These are phyloP conservation scores for Ganaspis sp. DNA, from an alignment of 1,140 invertebrate genomes.

Conservation along the genomic window DNA sequence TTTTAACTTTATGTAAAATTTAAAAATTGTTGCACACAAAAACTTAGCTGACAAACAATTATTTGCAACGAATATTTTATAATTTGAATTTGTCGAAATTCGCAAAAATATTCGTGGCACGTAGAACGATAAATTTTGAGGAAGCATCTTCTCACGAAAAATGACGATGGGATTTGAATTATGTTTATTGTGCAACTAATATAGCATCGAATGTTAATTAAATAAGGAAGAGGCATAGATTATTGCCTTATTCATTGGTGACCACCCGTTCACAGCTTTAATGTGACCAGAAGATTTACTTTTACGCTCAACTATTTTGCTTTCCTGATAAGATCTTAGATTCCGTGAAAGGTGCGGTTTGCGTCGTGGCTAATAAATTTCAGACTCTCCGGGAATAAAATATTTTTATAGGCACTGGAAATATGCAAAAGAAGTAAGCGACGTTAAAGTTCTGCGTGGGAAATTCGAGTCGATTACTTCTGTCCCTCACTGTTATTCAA, in stretches of 20 bases:
- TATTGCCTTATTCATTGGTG: constrained; percentile 22
- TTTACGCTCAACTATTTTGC: constrained; percentile 29
- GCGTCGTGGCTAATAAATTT: constrained; percentile 25
- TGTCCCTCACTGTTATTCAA: background rate
- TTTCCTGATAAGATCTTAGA: constrained; percentile 31
- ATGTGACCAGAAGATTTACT: constrained; percentile 26
- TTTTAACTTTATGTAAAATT: no score
- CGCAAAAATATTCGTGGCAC: no score
- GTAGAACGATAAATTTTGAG: no score
- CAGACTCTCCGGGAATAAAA: constrained; percentile 22
- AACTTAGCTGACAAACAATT: no score
- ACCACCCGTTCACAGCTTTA: constrained; percentile 25
- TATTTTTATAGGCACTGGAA: constrained; percentile 20
- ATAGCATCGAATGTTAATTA: background rate
- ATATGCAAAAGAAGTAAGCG: constrained; percentile 27
- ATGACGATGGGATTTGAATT: background rate
- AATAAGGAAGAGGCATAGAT: background rate
- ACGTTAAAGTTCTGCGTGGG: background rate
- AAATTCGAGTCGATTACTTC: constrained; percentile 6
- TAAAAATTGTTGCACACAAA: no score
- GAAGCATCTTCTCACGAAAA: background rate
- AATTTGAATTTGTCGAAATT: no score
- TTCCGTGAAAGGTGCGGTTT: constrained; percentile 21
- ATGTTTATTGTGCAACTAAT: background rate
- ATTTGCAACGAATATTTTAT: no score